Conservation (phyloP, 2,888 invertebrate species). For the Lysandra bellargus region DNA sequence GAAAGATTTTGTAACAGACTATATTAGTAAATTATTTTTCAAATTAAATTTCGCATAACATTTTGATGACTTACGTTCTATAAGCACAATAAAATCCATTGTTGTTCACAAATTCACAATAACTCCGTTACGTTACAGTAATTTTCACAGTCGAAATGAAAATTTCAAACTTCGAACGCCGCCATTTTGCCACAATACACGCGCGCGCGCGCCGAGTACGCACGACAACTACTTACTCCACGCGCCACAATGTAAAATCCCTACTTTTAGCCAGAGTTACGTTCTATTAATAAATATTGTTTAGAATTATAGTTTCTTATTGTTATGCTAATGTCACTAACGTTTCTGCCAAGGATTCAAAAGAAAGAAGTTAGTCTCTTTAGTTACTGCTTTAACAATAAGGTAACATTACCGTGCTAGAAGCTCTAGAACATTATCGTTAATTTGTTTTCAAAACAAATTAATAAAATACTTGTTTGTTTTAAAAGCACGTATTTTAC, state of each 20-base stretch:
- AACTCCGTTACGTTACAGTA: constrained; percentile 27
- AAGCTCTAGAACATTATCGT: neutral
- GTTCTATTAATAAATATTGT: constrained; percentile 64
- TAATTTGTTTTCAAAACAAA: neutral
- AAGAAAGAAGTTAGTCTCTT: constrained; percentile 12
- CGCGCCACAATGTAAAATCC: constrained; percentile 43
- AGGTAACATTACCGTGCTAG: neutral
- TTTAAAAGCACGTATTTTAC: neutral
- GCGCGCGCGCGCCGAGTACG: constrained; percentile 63
- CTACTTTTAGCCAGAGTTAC: constrained; percentile 45
- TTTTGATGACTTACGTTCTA: neutral
- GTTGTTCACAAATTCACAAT: constrained; percentile 2
- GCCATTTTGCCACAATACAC: constrained; percentile 41
- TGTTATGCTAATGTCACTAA: constrained; percentile 22
- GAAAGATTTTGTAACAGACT: neutral
- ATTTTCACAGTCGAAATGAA: constrained; percentile 37
- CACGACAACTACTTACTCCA: constrained; percentile 49
- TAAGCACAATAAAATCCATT: constrained; percentile 15
- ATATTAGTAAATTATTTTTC: neutral
- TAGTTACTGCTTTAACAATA: neutral
- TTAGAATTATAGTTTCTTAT: constrained; percentile 31
- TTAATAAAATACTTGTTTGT: neutral
- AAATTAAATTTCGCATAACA: neutral
- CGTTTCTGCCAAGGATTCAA: constrained; percentile 19
- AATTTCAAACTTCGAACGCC: constrained; percentile 46